phyloP scores from a whole-genome alignment of 2,797 vertebrate genomes.

The Allobates femoralis region DNA sequence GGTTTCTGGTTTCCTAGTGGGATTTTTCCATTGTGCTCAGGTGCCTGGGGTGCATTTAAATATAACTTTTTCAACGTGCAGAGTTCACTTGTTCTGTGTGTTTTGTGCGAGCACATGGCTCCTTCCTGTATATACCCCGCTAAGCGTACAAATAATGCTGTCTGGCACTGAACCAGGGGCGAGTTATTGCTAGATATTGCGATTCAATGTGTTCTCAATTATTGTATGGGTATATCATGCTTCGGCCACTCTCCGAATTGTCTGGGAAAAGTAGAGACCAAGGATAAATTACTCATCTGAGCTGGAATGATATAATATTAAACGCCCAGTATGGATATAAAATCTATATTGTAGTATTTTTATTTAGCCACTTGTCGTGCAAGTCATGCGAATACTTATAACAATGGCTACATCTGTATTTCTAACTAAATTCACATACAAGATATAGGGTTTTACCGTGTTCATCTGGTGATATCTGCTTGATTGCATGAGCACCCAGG shows the following conservation, averaged over 20 bases:
- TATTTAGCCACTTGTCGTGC: neutral
- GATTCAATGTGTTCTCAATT: neutral
- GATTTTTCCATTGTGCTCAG: conserved; percentile 41
- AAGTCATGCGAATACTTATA: neutral
- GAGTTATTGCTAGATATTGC: neutral
- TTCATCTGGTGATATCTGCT: conserved; percentile 24
- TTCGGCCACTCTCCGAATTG: no score
- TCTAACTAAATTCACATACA: neutral
- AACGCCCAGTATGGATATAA: neutral
- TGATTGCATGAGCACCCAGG: neutral
- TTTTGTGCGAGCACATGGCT: neutral
- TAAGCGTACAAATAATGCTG: neutral
- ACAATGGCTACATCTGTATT: neutral
- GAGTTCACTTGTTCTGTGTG: conserved; percentile 9
- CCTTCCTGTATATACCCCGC: neutral
- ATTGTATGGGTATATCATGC: no score
- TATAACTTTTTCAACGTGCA: conserved; percentile 26
- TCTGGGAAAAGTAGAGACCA: no score
- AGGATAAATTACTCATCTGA: neutral
- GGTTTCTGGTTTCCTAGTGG: conserved; percentile 41
- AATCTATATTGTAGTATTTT: neutral
- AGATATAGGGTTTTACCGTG: neutral
- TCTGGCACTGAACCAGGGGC: neutral
- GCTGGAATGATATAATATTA: neutral
- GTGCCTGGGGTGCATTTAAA: conserved; percentile 48